Conservation (phyloP, 2,113 vertebrate species). For the Myiozetetes cayanensis region DNA sequence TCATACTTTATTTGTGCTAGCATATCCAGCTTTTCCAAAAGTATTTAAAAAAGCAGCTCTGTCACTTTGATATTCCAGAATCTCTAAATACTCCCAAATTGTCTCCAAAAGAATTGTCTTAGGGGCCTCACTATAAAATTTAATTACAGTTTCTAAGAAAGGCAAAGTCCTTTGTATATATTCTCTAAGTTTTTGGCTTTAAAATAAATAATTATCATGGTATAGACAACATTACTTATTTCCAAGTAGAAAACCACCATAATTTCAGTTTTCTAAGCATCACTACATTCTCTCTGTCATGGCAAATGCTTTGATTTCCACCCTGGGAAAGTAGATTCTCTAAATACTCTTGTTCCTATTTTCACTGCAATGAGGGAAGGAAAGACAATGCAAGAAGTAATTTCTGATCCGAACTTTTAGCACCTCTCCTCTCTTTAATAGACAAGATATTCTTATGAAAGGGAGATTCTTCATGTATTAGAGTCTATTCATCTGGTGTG, state of each 20-base stretch:
- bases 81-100: neutral
- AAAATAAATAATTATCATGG: neutral
- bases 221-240: neutral
- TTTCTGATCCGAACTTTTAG: neutral
- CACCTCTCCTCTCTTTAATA: neutral
- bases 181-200: neutral
- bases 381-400: neutral
- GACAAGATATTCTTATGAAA: neutral
- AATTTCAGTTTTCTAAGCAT: neutral
- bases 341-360: neutral
- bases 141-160: neutral
- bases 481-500: neutral
- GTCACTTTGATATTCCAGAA: neutral
- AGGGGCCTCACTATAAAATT: neutral
- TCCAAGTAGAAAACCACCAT: neutral
- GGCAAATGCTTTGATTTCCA: neutral
- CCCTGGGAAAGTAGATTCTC: neutral
- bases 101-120: neutral
- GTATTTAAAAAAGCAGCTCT: neutral
- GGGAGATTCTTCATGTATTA: neutral
- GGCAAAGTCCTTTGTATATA: neutral
- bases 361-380: neutral
- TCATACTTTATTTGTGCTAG: neutral
- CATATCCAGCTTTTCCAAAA: neutral
- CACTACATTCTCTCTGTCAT: neutral